Base-by-base conservation (phyloP, 2,113 vertebrate genomes). In the Natator depressus region DNA sequence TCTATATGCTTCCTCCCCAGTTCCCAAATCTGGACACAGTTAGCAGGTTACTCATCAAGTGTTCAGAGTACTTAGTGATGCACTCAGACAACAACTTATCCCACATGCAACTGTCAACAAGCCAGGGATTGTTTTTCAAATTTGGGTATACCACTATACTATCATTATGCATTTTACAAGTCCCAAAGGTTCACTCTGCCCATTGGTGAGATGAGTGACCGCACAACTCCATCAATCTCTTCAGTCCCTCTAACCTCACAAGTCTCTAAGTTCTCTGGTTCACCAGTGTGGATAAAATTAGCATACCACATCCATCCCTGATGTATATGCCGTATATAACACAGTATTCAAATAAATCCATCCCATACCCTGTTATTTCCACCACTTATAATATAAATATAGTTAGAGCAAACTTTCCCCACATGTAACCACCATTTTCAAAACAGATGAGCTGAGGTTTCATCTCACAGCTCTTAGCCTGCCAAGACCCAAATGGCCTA, bases 151-250 rank as follows among this genome's bases (percentile, higher is more conserved):
- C 38, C 42, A 84, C 80, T 31, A 1, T 79, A 16, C 5, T 57
- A 53, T 57, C 62, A 35, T 2, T 2, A 35, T 4, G 25, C 1
- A 1, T 0, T 0, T 82, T 53, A 24, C 2, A 85, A 91, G 25
- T 20, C 38, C 47, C 27, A 22, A 80, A 76, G 87, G 27, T 3
- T 38, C 76, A 5, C 29, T 38, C 6, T 3, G 1, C 6, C 8
- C 0, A 0, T 14, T 8, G 27, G 54, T 22, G 93, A 85, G 0
- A 17, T 49, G 31, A 80, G 38, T 53, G 80, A 35, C 49, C 1
- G 1, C 72, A 86, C 20, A 78, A 75, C 25, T 53, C 24, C 10
- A 35, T 2, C 9, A 83, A 51, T 90, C 50, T 69, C 17, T 82
- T 31, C 29, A 31, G 16, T 85, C 1, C 10, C 24, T 88, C 54